Conservation (phyloP, 53 echinoderm and acorn worm genomes). For the Echinometra lucunter region DNA sequence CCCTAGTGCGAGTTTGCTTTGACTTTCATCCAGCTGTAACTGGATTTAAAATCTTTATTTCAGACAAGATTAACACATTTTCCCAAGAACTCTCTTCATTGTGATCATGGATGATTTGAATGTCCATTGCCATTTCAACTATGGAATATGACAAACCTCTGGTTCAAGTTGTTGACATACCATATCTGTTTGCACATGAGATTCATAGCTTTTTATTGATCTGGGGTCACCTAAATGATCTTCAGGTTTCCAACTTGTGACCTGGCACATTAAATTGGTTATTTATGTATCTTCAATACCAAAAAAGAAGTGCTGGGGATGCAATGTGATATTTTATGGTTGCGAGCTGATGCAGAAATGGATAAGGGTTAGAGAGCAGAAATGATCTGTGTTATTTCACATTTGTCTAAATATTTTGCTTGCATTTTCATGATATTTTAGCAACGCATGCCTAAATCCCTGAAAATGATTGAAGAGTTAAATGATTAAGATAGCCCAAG, state of each 20-base stretch:
- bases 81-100: background rate
- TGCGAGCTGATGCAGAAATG: background rate
- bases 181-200: constrained; percentile 22
- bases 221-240: background rate
- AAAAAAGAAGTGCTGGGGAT: background rate
- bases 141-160: background rate
- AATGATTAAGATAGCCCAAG: too few relatives aligned
- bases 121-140: background rate
- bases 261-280: constrained; percentile 40
- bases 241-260: background rate
- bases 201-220: background rate
- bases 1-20: too few relatives aligned
- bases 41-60: background rate
- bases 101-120: background rate
- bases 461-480: background rate
- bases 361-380: background rate
- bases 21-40: too few relatives aligned
- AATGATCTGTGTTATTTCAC: background rate
- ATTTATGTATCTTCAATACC: constrained; percentile 4
- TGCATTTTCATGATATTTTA: background rate
- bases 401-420: background rate
- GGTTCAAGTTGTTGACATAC: background rate
- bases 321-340: constrained; percentile 26
- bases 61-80: background rate
- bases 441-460: background rate